A percentile compares a stretch with the other conserved stretches of the same genome.
Evolutionary conservation across 2,797 vertebrate genomes (phyloP).

Genomic region (Clarias platycephalus): DNA sequence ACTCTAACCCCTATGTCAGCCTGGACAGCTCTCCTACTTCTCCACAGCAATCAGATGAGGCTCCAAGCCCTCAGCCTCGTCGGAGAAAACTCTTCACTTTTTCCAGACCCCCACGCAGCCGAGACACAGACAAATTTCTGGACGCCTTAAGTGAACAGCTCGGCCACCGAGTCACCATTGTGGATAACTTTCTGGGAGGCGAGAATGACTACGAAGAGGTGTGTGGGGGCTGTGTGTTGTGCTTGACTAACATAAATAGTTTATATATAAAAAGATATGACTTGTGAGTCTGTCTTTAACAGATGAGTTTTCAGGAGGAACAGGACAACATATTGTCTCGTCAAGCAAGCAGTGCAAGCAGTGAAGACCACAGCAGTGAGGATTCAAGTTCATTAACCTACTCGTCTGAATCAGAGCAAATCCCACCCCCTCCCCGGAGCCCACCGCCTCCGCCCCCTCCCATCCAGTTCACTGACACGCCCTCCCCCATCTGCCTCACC

Average conservation of each 20-base stretch:
- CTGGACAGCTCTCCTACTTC: constrained; percentile 88
- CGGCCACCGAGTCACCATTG: constrained; percentile 85
- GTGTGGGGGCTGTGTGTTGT: constrained; percentile 48
- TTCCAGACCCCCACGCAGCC: constrained; percentile 85
- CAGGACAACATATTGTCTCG: constrained; percentile 82
- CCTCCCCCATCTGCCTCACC: constrained; percentile 70
- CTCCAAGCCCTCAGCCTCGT: constrained; percentile 77
- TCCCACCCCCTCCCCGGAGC: constrained; percentile 86
- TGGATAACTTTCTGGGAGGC: constrained; percentile 87
- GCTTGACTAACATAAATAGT: background rate
- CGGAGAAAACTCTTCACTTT: constrained; percentile 92
- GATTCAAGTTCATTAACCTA: constrained; percentile 89
- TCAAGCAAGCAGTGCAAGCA: constrained; percentile 86
- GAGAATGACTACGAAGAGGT: constrained; percentile 99
- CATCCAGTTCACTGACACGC: constrained; percentile 79
- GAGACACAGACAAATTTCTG: constrained; percentile 93
- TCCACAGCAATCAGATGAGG: constrained; percentile 69
- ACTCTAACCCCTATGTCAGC: constrained; percentile 96
- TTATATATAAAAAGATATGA: background rate
- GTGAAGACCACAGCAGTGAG: constrained; percentile 86
- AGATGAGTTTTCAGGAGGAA: constrained; percentile 98
- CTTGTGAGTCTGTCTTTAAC: constrained; percentile 24
- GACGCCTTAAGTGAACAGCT: constrained; percentile 92
- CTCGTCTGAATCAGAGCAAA: constrained; percentile 88
- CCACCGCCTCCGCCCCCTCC: constrained; percentile 85